phyloP scores from a whole-genome alignment of 1,140 invertebrate genomes.

The Sesamia nonagrioides region DNA sequence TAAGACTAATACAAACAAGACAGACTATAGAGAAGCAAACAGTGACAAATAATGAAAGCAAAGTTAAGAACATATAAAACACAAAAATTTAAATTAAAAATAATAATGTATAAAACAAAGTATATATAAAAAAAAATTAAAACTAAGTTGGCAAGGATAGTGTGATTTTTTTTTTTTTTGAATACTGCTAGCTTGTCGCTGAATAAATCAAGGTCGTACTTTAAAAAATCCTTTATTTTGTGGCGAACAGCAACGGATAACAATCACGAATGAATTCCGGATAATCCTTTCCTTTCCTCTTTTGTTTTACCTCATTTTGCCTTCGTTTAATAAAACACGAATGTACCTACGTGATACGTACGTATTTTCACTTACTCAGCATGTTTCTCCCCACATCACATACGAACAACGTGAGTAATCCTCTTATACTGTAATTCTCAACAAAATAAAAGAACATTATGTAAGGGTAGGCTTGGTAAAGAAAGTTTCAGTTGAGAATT shows the following conservation, averaged over 20 bases:
- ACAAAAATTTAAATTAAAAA: no score
- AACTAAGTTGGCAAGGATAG: no score
- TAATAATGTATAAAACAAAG: no score
- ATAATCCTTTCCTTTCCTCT: background rate
- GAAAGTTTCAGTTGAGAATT: background rate
- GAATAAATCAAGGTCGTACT: no score
- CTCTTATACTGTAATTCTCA: conserved; percentile 7
- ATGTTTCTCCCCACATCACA: background rate
- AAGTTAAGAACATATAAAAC: no score
- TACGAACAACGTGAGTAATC: background rate
- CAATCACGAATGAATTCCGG: background rate
- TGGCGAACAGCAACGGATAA: background rate
- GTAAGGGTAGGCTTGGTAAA: background rate
- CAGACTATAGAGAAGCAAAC: no score
- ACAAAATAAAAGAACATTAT: background rate
- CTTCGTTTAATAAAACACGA: background rate
- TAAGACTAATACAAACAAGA: no score
- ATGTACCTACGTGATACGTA: background rate
- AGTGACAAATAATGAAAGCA: no score
- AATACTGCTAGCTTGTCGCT: no score
- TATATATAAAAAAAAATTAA: no score
- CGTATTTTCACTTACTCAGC: background rate
- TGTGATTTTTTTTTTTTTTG: no score
- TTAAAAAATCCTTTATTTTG: background rate
- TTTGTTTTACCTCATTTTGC: background rate